Evolutionary conservation across 2,113 vertebrate species (phyloP).

Genomic region (Nannobrachium achirus): DNA sequence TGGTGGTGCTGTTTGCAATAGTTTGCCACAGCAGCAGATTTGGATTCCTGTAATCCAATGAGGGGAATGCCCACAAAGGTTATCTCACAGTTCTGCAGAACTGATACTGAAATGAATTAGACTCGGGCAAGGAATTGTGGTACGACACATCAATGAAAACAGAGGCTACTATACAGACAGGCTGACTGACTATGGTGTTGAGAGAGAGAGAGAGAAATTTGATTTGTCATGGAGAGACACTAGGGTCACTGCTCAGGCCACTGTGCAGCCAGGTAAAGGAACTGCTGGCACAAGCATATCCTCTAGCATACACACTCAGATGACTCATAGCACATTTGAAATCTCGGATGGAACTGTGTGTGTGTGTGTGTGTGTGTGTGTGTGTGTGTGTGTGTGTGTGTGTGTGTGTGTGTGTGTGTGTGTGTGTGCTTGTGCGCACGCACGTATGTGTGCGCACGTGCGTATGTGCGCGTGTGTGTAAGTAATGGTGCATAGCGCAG

Average conservation of each 20-base stretch:
- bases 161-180: neutral
- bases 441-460: constrained; percentile 11
- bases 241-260: constrained; percentile 44
- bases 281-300: constrained; percentile 72
- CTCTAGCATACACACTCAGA: constrained; percentile 34
- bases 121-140: constrained; percentile 30
- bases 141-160: neutral
- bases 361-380: constrained; percentile 22
- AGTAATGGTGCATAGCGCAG: constrained; percentile 35
- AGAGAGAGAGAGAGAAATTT: constrained; percentile 6
- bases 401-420: constrained; percentile 12
- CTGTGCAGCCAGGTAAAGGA: constrained; percentile 50
- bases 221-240: constrained; percentile 34
- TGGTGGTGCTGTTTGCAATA: constrained; percentile 61
- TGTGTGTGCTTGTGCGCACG: constrained; percentile 43
- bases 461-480: constrained; percentile 31
- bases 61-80: constrained; percentile 3
- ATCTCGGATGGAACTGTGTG: constrained; percentile 47
- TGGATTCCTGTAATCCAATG: neutral
- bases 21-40: constrained; percentile 27
- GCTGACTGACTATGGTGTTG: constrained; percentile 10
- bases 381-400: too few relatives aligned
- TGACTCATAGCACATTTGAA: constrained; percentile 60
- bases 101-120: constrained; percentile 40
- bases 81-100: constrained; percentile 18